Base-by-base conservation (phyloP, 2,797 vertebrate genomes). In the Miichthys miiuy region DNA sequence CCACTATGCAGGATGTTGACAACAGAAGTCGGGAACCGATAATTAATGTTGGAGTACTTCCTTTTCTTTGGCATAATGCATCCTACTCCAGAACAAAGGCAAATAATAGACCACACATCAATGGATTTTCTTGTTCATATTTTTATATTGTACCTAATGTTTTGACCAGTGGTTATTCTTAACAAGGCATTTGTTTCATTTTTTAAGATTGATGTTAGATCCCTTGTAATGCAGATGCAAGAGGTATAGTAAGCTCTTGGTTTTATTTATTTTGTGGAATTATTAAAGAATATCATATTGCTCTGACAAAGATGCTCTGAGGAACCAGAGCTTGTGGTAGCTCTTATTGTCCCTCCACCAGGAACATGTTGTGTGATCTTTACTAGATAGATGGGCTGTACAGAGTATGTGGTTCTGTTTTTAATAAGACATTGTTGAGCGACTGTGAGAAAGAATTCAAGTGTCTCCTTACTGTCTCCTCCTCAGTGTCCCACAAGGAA, bases 1-100 rank as follows among this genome's bases (percentile, higher is more conserved):
- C 21, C 25, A 67, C 13, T n/a, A 23, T 14, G 48, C 56, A 68
- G 62, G 62, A 68, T 81, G 50, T 47, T 71, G 56, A 70, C 14
- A 50, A 58, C 27, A 72, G 38, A 64, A 52, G 41, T 48, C 2
- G 3, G 38, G 52, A 68, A 68, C 20, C 0, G 62, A 60, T 65
- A 10, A 51, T 74, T 63, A 14, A 60, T 38, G 8, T n/a, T 47
- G 1, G 11, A 25, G 13, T 42, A 34, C 56, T 75, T 69, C 34
- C 23, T 75, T 60, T 72, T 51, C 52, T 65, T 17, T 68, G 14
- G 18, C 14, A 18, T 66, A 41, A 56, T 52, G 10, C 0, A 1
- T 7, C 57, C 58, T 21, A 10, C 20, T 14, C 27, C 6, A 6
- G 18, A 51, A 27, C 23, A 30, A 67, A 54, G 38, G n/a, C n/a